These are phyloP conservation scores for Chironomus tepperi DNA, from an alignment of 1,140 invertebrate genomes.

Conservation along the genomic window DNA sequence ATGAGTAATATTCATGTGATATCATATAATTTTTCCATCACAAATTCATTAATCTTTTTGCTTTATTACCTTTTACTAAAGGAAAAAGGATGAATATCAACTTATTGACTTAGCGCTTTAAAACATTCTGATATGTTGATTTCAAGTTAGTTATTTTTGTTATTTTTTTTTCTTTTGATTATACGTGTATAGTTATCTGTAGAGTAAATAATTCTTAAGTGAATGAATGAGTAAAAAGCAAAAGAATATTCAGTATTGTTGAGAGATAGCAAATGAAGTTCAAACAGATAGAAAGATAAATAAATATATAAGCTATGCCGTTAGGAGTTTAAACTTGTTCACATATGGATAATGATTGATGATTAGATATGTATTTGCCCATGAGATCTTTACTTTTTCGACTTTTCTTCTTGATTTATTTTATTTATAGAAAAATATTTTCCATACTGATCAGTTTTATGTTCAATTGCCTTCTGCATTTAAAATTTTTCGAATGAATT, in stretches of 20 bases:
- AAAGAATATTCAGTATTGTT: no score
- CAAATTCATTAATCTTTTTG: conserved; percentile 5
- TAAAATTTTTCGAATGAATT: no score
- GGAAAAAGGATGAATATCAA: background rate
- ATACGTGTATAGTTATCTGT: background rate
- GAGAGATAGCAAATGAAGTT: background rate
- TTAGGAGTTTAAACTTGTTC: background rate
- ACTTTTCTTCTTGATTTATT: background rate
- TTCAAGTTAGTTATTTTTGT: background rate
- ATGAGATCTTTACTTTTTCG: background rate
- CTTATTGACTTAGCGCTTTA: background rate
- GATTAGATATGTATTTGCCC: background rate
- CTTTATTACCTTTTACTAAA: background rate
- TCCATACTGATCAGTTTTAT: no score
- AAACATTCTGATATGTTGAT: background rate
- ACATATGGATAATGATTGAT: conserved; percentile 9
- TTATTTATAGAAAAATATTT: no score
- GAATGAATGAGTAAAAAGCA: no score
- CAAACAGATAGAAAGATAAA: background rate
- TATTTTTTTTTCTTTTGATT: background rate
- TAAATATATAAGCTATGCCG: background rate
- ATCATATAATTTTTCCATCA: conserved; percentile 14
- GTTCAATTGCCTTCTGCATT: no score
- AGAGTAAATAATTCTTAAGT: no score
- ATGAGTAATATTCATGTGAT: background rate